Evolutionary conservation across 2,888 invertebrate genomes (phyloP).

Genomic region (Polietes domitor): DNA sequence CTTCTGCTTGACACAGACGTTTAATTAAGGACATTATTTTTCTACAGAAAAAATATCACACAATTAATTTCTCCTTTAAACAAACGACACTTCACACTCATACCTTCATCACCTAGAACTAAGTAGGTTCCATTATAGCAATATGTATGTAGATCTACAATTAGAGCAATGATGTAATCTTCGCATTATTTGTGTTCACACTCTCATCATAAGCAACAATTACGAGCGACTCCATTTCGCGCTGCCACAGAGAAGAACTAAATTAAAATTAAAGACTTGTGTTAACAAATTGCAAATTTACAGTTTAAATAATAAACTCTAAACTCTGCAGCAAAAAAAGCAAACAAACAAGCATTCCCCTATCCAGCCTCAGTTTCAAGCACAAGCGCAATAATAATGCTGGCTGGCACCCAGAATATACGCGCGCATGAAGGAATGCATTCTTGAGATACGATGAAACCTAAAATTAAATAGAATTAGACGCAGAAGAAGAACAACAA

Average conservation of each 20-base stretch:
- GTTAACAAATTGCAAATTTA: slow-evolving; percentile 29
- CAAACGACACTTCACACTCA: not conserved
- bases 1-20: no score
- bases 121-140: no score
- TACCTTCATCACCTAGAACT: no score
- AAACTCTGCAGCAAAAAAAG: not conserved
- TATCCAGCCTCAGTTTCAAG: not conserved
- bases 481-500: slow-evolving; percentile 46
- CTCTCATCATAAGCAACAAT: slow-evolving; percentile 1
- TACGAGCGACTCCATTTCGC: not conserved
- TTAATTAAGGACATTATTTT: no score
- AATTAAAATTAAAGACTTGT: slow-evolving; percentile 25
- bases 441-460: slow-evolving; percentile 34
- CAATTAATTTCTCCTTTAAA: no score
- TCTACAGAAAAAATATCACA: no score
- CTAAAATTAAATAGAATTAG: slow-evolving; percentile 62
- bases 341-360: not conserved
- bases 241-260: not conserved
- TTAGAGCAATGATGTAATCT: slow-evolving; percentile 13
- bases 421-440: slow-evolving; percentile 58
- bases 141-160: no score
- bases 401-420: slow-evolving; percentile 4
- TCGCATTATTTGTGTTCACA: slow-evolving; percentile 28
- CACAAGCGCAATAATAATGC: not conserved
- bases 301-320: slow-evolving; percentile 24